Conservation (phyloP, 2,888 invertebrate genomes). For the Phortica magna region DNA sequence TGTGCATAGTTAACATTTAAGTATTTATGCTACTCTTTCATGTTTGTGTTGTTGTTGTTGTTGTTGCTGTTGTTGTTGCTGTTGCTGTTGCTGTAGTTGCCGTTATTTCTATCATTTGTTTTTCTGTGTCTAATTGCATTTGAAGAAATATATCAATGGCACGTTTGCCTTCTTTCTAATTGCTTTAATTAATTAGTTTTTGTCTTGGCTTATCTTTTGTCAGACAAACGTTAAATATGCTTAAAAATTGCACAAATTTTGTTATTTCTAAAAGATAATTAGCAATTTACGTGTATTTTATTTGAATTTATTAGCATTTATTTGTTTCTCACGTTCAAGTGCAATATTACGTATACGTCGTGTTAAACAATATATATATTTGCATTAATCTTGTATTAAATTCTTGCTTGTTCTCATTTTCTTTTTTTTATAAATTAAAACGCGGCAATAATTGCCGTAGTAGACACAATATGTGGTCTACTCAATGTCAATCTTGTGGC, state of each 20-base stretch:
- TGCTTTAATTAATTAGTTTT: slow-evolving; percentile 58
- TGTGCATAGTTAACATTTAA: slow-evolving; percentile 67
- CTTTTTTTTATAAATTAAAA: not conserved
- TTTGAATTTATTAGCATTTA: not conserved
- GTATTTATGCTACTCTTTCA: slow-evolving; percentile 55
- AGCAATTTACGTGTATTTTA: not conserved
- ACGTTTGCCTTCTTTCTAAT: slow-evolving; percentile 40
- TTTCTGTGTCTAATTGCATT: slow-evolving; percentile 31
- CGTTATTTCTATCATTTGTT: slow-evolving; percentile 22
- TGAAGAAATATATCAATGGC: not conserved
- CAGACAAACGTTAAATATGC: too few relatives aligned
- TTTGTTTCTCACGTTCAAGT: not conserved
- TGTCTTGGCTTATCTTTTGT: not conserved
- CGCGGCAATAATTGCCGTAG: not conserved
- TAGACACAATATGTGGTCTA: not conserved
- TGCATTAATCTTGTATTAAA: not conserved
- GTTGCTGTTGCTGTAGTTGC: slow-evolving; percentile 37
- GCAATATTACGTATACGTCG: not conserved
- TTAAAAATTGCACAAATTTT: not conserved
- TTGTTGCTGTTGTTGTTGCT: slow-evolving; percentile 28
- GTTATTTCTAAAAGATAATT: not conserved
- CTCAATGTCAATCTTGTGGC: slow-evolving; percentile 9
- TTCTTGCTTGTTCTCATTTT: not conserved
- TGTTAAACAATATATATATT: not conserved
- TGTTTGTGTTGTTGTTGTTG: slow-evolving; percentile 21